Base-by-base conservation (phyloP, 2,113 vertebrate genomes). In the Dunckerocampus dactyliophorus region DNA sequence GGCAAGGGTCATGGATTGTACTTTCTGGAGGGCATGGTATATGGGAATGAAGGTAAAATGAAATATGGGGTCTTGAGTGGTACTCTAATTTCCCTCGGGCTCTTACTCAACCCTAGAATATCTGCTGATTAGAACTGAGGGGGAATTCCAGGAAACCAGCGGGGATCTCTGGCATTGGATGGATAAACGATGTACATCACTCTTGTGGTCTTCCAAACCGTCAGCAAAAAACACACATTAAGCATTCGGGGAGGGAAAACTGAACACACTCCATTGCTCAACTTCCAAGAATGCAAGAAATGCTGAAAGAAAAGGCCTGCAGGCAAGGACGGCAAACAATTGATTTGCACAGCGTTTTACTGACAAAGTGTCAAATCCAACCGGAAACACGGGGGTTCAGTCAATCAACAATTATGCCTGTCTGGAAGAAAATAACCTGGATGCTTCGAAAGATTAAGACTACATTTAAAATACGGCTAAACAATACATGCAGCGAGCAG, bases 51-150 rank as follows among this genome's bases (percentile, higher is more conserved):
- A 17, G 17, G 19, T 34, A 42, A 79, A 69, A 76, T 69, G 64
- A 79, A 79, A 79, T 19, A 76, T 63, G 67, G 55, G 67, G 61
- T 76, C 49, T 61, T 42, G 62, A 72, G 47, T 52, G 6, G 3
- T 52, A 48, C 12, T 42, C 19, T 65, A 57, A 77, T 77, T 81
- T 81, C 62, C 63, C 69, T 3, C 3, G 60, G 63, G 72, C 49
- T 62, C 62, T 34, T 21, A 61, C 15, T 22, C 34, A 31, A 63
- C 51, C 31, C 24, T 37, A 48, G 42, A 72, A 50, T 63, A 64
- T 49, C 46, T 61, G 24, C 56, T 63, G 70, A 74, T 79, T 58
- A 71, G 13, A 52, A 62, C 1, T 54, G 45, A 21, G 47, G 46
- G 54, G 57, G 67, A 58, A 69, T 46, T 50, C 11, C 52, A 55